phyloP scores from a whole-genome alignment of 2,797 vertebrate genomes.

The Champsocephalus gunnari region DNA sequence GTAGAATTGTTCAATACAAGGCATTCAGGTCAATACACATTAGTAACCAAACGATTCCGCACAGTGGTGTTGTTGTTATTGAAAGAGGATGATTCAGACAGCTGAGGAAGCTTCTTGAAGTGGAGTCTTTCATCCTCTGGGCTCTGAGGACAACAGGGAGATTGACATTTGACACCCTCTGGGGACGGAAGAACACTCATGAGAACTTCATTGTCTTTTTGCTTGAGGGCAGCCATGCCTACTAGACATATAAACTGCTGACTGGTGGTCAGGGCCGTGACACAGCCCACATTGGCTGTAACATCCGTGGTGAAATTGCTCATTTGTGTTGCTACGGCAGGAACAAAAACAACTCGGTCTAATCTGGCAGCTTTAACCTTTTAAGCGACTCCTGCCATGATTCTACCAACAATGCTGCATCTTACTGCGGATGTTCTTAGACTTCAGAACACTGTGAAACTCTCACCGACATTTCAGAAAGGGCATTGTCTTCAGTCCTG shows the following conservation, averaged over 20 bases:
- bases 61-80: not conserved
- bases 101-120: constrained; percentile 1
- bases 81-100: constrained; percentile 6
- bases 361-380: constrained; percentile 11
- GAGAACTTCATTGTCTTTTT: constrained; percentile 9
- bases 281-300: constrained; percentile 21
- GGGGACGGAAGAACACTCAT: constrained; percentile 22
- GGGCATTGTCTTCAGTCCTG: not conserved
- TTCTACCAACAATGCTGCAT: not conserved
- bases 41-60: not conserved
- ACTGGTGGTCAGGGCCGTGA: constrained; percentile 23
- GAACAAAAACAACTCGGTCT: constrained; percentile 22
- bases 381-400: constrained; percentile 8
- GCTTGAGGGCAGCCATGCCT: constrained; percentile 31
- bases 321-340: constrained; percentile 26
- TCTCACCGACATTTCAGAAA: constrained; percentile 12
- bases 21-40: not conserved
- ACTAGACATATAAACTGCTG: constrained; percentile 21
- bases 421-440: constrained; percentile 12
- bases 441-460: not conserved
- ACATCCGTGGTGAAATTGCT: constrained; percentile 25
- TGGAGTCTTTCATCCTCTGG: not conserved
- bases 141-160: not conserved
- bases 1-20: not conserved
- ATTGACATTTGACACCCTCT: constrained; percentile 21